A percentile compares a stretch with the other conserved stretches of the same genome.
phyloP scores from a whole-genome alignment of 2,888 invertebrate species.

The Tricholauxania praeusta region DNA sequence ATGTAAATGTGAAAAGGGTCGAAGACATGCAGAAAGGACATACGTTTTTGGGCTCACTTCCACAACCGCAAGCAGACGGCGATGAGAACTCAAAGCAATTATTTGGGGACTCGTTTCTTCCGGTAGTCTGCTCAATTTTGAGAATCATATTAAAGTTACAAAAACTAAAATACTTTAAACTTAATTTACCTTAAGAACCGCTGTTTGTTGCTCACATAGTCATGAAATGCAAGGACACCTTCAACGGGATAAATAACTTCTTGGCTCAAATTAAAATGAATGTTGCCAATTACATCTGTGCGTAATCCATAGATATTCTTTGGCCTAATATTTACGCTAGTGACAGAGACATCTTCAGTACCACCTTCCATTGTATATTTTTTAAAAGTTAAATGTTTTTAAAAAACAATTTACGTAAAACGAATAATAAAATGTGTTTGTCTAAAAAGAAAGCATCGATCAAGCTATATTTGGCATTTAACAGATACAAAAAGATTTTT shows the following conservation, averaged over 20 bases:
- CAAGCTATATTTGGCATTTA: neutral
- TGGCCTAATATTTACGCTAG: conserved; percentile 61
- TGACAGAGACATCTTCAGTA: conserved; percentile 30
- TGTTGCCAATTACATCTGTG: conserved; percentile 73
- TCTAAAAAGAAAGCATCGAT: conserved; percentile 12
- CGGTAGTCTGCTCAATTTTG: conserved; percentile 55
- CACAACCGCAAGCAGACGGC: conserved; percentile 63
- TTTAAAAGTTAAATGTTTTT: no score
- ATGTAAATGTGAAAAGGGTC: neutral
- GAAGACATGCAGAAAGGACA: conserved; percentile 5
- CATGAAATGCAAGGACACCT: conserved; percentile 80
- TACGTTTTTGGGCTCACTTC: conserved; percentile 58
- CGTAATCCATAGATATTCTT: conserved; percentile 66
- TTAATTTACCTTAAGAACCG: conserved; percentile 73
- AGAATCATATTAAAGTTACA: neutral
- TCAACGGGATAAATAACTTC: conserved; percentile 87
- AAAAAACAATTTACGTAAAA: no score
- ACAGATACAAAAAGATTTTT: neutral
- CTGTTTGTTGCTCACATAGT: conserved; percentile 79
- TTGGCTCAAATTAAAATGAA: conserved; percentile 78
- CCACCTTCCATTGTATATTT: conserved; percentile 12
- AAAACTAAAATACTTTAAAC: neutral
- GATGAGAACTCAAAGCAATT: conserved; percentile 62
- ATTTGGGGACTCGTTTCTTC: conserved; percentile 60
- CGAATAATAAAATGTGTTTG: no score